A percentile compares a stretch with the other conserved stretches of the same genome.
Conservation (phyloP, 2,113 vertebrate species). For the Raphicerus campestris region DNA sequence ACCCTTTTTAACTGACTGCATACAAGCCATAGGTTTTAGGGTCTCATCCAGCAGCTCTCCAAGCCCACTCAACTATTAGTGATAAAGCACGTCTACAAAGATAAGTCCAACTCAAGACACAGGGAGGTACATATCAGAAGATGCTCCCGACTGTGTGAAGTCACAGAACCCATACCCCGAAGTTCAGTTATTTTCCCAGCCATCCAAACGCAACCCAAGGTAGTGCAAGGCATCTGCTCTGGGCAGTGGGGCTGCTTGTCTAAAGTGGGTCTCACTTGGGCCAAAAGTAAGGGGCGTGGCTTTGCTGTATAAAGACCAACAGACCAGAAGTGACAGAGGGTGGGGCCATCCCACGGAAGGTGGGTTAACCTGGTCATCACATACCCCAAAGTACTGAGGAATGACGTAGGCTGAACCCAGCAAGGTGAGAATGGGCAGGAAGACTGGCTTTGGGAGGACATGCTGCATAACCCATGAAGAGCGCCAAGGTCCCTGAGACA, state of each 20-base stretch:
- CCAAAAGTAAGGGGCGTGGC: neutral
- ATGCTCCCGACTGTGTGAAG: neutral
- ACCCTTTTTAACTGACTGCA: neutral
- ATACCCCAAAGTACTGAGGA: neutral
- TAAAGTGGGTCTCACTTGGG: neutral
- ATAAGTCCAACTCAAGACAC: neutral
- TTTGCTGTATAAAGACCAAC: neutral
- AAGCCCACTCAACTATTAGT: neutral
- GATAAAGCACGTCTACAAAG: neutral
- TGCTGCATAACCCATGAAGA: fast-evolving
- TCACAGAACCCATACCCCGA: neutral
- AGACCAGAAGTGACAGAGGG: neutral
- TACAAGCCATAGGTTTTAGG: neutral
- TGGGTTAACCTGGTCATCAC: neutral
- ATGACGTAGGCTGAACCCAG: neutral
- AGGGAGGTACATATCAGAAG: neutral
- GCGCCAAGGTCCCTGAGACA: neutral
- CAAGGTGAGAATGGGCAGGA: neutral
- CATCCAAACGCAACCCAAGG: neutral
- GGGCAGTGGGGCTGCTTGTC: neutral
- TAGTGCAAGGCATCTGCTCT: neutral
- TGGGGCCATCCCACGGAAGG: neutral
- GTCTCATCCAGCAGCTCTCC: neutral
- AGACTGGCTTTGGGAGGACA: neutral
- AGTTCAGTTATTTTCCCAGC: neutral